Conservation (phyloP, 2,113 vertebrate genomes). For the Xenus cinereus region DNA sequence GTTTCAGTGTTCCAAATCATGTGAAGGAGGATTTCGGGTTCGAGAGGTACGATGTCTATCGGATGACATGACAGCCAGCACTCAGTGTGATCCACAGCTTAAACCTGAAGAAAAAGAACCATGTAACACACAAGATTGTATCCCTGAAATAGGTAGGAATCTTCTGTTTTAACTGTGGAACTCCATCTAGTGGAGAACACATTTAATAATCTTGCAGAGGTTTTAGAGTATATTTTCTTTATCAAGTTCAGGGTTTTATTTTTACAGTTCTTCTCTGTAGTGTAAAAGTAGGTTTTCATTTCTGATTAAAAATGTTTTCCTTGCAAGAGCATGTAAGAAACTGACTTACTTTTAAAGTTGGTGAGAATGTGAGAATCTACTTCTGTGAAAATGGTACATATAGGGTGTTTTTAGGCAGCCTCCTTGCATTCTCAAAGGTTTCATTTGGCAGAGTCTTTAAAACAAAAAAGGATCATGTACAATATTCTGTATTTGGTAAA, state of each 20-base stretch:
- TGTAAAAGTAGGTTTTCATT: not conserved
- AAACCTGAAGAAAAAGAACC: constrained; percentile 83
- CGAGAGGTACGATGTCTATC: constrained; percentile 92
- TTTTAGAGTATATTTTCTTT: not conserved
- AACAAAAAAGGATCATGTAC: not conserved
- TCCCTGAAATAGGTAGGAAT: constrained; percentile 85
- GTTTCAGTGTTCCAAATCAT: constrained; percentile 91
- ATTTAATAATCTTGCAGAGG: not conserved
- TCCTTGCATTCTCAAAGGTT: not conserved
- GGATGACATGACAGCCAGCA: constrained; percentile 82
- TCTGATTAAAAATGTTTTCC: not conserved
- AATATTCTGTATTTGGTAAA: not conserved
- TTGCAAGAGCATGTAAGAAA: not conserved
- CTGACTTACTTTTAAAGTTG: not conserved
- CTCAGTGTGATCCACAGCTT: constrained; percentile 79
- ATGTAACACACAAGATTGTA: constrained; percentile 87
- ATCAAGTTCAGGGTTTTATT: not conserved
- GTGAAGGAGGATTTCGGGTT: constrained; percentile 89
- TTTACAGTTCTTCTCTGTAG: not conserved
- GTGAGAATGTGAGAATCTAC: not conserved
- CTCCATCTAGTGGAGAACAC: constrained; percentile 59
- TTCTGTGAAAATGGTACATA: not conserved
- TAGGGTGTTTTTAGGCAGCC: not conserved
- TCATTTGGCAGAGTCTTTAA: not conserved
- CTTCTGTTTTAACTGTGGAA: not conserved